Base-by-base conservation (phyloP, 2,888 invertebrate species). In the Conops quadrifasciatus region DNA sequence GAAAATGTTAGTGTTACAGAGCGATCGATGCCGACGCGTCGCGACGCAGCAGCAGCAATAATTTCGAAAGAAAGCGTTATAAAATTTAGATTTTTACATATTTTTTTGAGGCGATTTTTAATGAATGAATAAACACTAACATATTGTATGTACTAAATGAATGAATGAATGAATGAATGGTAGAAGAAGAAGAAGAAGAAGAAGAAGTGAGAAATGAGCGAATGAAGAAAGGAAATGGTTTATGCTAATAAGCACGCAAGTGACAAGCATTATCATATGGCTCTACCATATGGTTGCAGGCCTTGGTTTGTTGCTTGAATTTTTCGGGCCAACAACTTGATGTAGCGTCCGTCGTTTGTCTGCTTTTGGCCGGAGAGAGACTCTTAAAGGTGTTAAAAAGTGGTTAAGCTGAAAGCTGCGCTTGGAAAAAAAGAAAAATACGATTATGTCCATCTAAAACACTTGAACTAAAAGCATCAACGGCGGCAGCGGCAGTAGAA, bases 301-400 rank as follows among this genome's bases (percentile, higher is more conserved):
- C 9, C 9, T 36, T 36, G 9, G 36, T 36, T 36, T 36, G 36
- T 36, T 4, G 36, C 36, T 9, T 36, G 9, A 36, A 36, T 21
- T 16, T 7, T 26, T 21, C 47, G 70, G 16, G 26, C 59, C 16
- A 63, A 71, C 67, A 53, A 71, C 72, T 76, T 77, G 77, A 81
- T 78, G 36, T 19, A 28, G 80, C 59, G 60, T 28, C 58, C 59
- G 59, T 81, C 21, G 11, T 16, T 13, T 36, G n/a, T 51, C 67
- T 66, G 69, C n/a, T 73, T 72, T 72, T 80, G 4, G 4, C 9
- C 36, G 36, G n/a, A n/a, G n/a, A n/a, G n/a, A n/a, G n/a, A n/a
- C n/a, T n/a, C 79, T 78, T 77, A 80, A 79, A 83, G 82, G 83
- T 83, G 83, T 82, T 82, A 81, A 83, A 82, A 83, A 79, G 83